Evolutionary conservation across 2,888 invertebrate species (phyloP), one percentile per base, ranked within the genome.

Genomic region (Venustoraphidia nigricollis): DNA sequence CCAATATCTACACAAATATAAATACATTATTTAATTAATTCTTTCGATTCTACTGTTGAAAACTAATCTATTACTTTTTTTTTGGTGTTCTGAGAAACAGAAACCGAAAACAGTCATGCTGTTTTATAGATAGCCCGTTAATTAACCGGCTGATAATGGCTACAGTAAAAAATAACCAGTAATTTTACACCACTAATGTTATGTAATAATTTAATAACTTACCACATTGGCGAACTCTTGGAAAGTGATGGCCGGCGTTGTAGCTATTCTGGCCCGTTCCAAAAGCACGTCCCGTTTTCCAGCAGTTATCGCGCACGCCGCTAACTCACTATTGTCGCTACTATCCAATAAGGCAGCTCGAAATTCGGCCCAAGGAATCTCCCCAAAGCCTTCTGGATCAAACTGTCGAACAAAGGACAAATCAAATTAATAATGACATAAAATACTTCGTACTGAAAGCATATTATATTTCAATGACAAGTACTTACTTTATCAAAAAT

Each of bases 151-250:
- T n/a, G n/a, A n/a, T n/a, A n/a, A n/a, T n/a, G n/a, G n/a, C n/a
- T n/a, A n/a, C n/a, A n/a, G n/a, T n/a, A n/a, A n/a, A n/a, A n/a
- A n/a, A n/a, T n/a, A n/a, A n/a, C n/a, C n/a, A n/a, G n/a, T n/a
- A n/a, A n/a, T n/a, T n/a, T n/a, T n/a, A n/a, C n/a, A n/a, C n/a
- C n/a, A 27, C 3, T 27, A 6, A 27, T 27, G 27, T 27, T 27
- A 27, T 27, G 6, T 27, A 27, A 27, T 27, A 27, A 27, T 27
- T 27, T 3, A 27, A 27, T 3, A 3, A 83, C 91, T 89, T 65
- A 92, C 92, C 81, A 92, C 86, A 75, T 91, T 91, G 56, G 92
- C 88, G 67, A 92, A 92, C 64, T 92, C 90, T 71, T 92, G 91
- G 69, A 90, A 92, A 38, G 91, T 90, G 59, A 92, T 86, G 50